A percentile compares a stretch with the other conserved stretches of the same genome.
Evolutionary conservation across 2,113 vertebrate species (phyloP).

Genomic region (Pseudorasbora parva): DNA sequence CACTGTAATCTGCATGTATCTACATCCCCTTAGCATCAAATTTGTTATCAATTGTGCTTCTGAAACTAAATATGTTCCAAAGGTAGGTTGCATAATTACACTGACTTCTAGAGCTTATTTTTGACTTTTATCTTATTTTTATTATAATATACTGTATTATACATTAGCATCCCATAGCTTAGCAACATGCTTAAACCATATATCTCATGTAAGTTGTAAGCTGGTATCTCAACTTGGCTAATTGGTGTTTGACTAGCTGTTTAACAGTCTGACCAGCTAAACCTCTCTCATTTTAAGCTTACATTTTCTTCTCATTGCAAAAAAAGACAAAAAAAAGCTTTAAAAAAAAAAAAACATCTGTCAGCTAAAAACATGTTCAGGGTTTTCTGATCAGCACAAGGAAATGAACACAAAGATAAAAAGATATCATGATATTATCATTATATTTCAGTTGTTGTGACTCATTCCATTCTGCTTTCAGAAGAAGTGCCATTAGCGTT

Average conservation of each 20-base stretch:
- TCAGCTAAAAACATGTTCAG: too few relatives aligned
- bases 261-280: background rate
- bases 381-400: too few relatives aligned
- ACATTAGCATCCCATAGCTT: background rate
- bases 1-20: background rate
- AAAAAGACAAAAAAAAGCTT: background rate
- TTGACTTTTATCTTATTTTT: too few relatives aligned
- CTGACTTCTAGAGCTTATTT: background rate
- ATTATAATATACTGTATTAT: background rate
- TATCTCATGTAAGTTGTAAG: too few relatives aligned
- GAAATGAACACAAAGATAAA: constrained; percentile 2
- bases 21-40: background rate
- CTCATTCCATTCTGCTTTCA: background rate
- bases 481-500: background rate
- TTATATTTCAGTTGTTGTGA: background rate
- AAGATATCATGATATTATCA: background rate
- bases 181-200: background rate
- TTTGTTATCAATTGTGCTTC: background rate
- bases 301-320: background rate
- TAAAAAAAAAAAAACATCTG: too few relatives aligned
- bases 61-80: background rate
- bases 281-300: background rate
- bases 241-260: too few relatives aligned
- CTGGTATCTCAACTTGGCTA: too few relatives aligned
- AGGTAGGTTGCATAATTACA: background rate